Conservation (phyloP, 2,797 vertebrate genomes). For the Clarias platycephalus region DNA sequence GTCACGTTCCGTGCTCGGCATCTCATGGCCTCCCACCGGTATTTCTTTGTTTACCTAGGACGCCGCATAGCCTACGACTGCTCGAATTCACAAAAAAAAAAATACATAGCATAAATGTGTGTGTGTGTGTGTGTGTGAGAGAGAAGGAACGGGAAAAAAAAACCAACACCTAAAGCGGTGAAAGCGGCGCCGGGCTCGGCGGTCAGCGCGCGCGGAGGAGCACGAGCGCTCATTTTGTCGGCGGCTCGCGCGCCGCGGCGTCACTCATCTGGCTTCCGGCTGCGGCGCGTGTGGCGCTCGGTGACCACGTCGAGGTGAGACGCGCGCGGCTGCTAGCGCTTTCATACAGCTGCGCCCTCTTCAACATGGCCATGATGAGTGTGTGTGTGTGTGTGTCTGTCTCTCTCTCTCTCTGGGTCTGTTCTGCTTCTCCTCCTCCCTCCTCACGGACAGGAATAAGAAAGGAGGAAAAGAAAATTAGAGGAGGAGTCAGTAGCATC, state of each 20-base stretch:
- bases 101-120: background rate
- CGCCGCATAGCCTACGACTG: slow-evolving; percentile 59
- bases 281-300: slow-evolving; percentile 64
- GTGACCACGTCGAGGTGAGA: slow-evolving; percentile 61
- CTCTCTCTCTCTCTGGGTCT: slow-evolving; percentile 60
- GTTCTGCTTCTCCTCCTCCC: slow-evolving; percentile 62
- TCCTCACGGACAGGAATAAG: slow-evolving; percentile 62
- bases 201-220: slow-evolving; percentile 76
- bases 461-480: slow-evolving; percentile 54
- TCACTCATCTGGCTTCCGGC: slow-evolving; percentile 67
- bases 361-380: slow-evolving; percentile 51
- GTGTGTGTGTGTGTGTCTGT: background rate
- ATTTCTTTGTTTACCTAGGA: slow-evolving; percentile 60
- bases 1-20: slow-evolving; percentile 48
- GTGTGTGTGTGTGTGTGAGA: too few species aligned
- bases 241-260: slow-evolving; percentile 66
- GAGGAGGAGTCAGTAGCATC: slow-evolving; percentile 66
- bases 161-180: slow-evolving; percentile 61
- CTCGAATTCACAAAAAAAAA: slow-evolving; percentile 56
- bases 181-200: slow-evolving; percentile 80
- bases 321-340: slow-evolving; percentile 65
- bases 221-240: slow-evolving; percentile 73
- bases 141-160: slow-evolving; percentile 63
- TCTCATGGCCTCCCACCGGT: slow-evolving; percentile 60
- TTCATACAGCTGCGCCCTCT: slow-evolving; percentile 64